Evolutionary conservation across 2,113 vertebrate species (phyloP), one percentile per base, ranked within the genome.

Genomic region (Erinaceus europaeus): DNA sequence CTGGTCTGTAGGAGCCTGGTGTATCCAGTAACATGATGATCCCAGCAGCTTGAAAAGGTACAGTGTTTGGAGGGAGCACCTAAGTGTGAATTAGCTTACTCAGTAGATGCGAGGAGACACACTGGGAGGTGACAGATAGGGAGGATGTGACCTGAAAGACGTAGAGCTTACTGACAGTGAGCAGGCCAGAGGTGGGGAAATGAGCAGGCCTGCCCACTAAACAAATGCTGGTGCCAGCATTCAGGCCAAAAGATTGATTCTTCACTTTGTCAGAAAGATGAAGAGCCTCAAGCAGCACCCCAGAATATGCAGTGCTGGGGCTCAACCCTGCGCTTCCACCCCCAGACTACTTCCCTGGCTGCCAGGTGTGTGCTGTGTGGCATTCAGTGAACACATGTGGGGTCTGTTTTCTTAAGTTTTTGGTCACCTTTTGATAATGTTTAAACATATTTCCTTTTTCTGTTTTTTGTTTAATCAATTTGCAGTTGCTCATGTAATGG

Each of bases 401-500:
- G 23, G 2, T 55, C 55, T 62, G 84, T 74, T 46, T 38, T 71
- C 53, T 9, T 73, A 48, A 80, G 46, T 50, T 83, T 78, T 84
- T 61, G 32, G 69, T 81, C 14, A 40, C 46, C 27, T 84, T 89
- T 89, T 55, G 67, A 32, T 82, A 78, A 53, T 75, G 64, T 62
- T 59, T 91, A 3, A 5, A 57, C 20, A 29, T 32, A 1, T 77
- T 78, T 82, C 14, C 23, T 75, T 34, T 17, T 38, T 4, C 42
- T 48, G 53, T 18, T 5, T 52, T 74, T 86, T 73, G n/a, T 61
- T 64, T 77, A 40, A 38, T 67, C 57, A 42, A 2, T 64, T 79
- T 78, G n/a, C 64, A 59, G 40, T 89, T 72, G 10, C 69, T 40
- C 34, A 23, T 46, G 38, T 79, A 68, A 46, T 62, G n/a, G 9